Evolutionary conservation across 2,797 vertebrate genomes (phyloP), one percentile per base, ranked within the genome.

Genomic region (Zenarchopterus dispar): DNA sequence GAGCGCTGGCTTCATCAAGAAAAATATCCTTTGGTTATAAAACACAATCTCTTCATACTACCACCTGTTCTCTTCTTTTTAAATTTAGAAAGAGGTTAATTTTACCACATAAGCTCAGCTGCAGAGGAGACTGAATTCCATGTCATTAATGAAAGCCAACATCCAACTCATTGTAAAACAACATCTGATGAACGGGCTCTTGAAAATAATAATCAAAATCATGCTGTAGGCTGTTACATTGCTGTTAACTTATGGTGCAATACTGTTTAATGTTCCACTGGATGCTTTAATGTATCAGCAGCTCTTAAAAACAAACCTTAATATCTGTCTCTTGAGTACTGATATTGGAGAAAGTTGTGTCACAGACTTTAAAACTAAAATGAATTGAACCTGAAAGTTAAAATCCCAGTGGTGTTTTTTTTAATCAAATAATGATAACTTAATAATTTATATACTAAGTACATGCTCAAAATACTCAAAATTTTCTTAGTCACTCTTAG

Each of bases 81-180:
- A 47, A 56, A 52, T 41, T 64, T 44, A 39, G 5, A 44, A 13
- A 7, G 18, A 55, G 22, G 19, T 52, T 16, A 21, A 43, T 43
- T 16, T 16, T 28, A 31, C 26, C 41, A 23, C 15, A 16, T 7
- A 42, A 55, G 33, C 42, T 55, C 42, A 53, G 47, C 48, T 55
- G 49, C 57, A 45, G 60, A 46, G 61, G 67, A 77, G 28, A 0
- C 28, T 24, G 48, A 48, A 56, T 61, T 46, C n/a, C 31, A 49
- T 10, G 44, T 50, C 17, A 33, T 47, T 11, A 46, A 15, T 49
- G 10, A 62, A 64, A 61, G 48, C 13, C 39, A 56, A 67, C 58
- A 67, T 79, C 80, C 61, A 78, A 23, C 7, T 73, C 66, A 74
- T 80, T 81, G 68, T 84, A 68, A 79, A 49, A 33, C 23, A 64